Conservation (phyloP, 2,113 vertebrate genomes). For the Vombatus ursinus region DNA sequence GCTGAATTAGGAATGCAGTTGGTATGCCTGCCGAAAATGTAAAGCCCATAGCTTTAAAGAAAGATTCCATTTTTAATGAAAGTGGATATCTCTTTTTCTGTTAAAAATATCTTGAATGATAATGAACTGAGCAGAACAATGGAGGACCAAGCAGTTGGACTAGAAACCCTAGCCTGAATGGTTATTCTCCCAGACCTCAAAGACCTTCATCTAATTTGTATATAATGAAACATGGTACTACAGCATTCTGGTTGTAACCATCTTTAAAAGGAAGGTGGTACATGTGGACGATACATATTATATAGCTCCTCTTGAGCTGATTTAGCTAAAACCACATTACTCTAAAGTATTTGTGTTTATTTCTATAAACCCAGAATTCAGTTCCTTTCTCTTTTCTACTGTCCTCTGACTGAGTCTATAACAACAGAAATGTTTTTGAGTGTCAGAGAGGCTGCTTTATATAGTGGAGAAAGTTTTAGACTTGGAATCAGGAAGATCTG, state of each 20-base stretch:
- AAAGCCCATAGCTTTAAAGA: constrained; percentile 53
- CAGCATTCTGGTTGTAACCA: background rate
- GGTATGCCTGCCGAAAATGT: constrained; percentile 61
- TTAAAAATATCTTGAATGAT: constrained; percentile 56
- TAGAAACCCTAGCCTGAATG: constrained; percentile 38
- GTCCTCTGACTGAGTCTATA: background rate
- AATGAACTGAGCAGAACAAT: constrained; percentile 47
- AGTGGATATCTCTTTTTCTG: constrained; percentile 50
- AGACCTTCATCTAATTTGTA: constrained; percentile 25
- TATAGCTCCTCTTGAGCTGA: background rate
- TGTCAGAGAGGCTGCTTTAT: background rate
- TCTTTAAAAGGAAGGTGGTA: background rate
- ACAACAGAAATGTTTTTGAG: background rate
- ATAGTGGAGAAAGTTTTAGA: background rate
- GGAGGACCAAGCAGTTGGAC: constrained; percentile 28
- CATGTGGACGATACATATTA: background rate
- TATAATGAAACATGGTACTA: background rate
- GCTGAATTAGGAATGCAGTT: constrained; percentile 57
- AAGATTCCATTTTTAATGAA: constrained; percentile 70
- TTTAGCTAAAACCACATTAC: background rate
- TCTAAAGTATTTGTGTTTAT: background rate
- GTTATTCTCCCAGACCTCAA: background rate
- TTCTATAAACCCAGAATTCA: background rate
- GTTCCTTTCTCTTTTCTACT: background rate
- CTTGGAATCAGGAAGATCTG: constrained; percentile 31